Evolutionary conservation across 2,797 vertebrate species (phyloP).

Genomic region (Enteromius fasciolatus): DNA sequence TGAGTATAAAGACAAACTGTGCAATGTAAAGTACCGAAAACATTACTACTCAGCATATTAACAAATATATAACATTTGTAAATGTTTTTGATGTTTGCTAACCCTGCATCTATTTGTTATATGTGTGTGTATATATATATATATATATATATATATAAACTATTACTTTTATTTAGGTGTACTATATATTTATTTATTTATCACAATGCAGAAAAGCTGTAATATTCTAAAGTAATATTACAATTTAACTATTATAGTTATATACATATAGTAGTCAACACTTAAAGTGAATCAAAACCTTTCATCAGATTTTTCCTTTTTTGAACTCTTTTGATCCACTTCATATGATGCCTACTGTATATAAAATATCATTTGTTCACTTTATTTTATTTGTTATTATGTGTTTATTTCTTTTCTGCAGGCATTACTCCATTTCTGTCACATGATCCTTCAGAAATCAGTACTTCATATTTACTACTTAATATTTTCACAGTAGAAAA

Average conservation of each 20-base stretch:
- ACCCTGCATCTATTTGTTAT: background rate
- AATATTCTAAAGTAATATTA: background rate
- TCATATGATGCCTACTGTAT: background rate
- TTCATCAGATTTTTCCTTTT: background rate
- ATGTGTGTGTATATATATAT: no score
- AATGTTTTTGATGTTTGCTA: background rate
- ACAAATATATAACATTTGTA: background rate
- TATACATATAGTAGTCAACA: background rate
- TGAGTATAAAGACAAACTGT: background rate
- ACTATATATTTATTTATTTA: background rate
- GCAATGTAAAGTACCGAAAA: background rate
- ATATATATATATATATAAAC: background rate
- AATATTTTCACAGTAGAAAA: background rate
- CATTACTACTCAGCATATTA: background rate
- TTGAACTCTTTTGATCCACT: background rate
- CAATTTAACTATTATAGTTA: background rate
- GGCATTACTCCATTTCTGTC: background rate
- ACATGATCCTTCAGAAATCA: background rate
- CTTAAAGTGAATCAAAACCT: background rate
- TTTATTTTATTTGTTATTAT: background rate
- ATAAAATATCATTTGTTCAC: background rate
- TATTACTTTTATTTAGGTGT: background rate
- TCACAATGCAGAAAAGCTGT: background rate
- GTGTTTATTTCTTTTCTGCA: background rate
- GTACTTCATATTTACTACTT: background rate